Evolutionary conservation across 2,797 vertebrate species (phyloP), one percentile per base, ranked within the genome.

Genomic region (Bradypodion ventrale): DNA sequence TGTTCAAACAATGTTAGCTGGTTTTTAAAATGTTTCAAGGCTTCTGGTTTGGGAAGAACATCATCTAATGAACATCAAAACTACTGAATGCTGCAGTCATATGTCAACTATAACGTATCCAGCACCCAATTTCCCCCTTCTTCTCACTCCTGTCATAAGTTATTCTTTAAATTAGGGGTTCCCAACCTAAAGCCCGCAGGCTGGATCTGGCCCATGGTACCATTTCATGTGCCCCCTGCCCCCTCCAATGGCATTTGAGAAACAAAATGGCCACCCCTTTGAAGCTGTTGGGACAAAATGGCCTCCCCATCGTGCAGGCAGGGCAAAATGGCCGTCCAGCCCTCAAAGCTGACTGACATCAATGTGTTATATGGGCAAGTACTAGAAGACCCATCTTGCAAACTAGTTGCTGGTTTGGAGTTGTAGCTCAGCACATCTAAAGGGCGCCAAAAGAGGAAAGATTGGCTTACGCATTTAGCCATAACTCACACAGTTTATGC

Each of bases 1-100:
- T 97, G 97, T 86, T 99, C 98, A 84, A 97, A 98, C 87, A 96
- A 94, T 15, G 97, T 97, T 93, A 99, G 94, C 32, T 96, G 95
- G 70, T 96, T 97, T 94, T 96, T 97, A 95, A 98, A 99, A 94
- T 96, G 95, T 93, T 96, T 98, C 87, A 99, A 93, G 29, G 98
- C 97, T 94, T 97, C 98, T 99, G 96, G 82, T 89, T 97, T 95
- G 93, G 80, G 89, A 92, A 90, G 87, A 35, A 90, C 85, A 65
- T 87, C 86, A 73, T 75, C 82, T 85, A 86, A 82, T 25, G 32
- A 77, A 78, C 80, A 83, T 80, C 85, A 52, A 85, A 75, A 84
- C 49, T 37, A n/a, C 68, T 13, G 74, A 75, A 75, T 83, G 77
- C 1, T 15, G 32, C 37, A 72, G 40, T 9, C 37, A 78, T 7